These are phyloP conservation scores for Stigmatopora nigra DNA, from an alignment of 2,113 vertebrate species.

Conservation along the genomic window DNA sequence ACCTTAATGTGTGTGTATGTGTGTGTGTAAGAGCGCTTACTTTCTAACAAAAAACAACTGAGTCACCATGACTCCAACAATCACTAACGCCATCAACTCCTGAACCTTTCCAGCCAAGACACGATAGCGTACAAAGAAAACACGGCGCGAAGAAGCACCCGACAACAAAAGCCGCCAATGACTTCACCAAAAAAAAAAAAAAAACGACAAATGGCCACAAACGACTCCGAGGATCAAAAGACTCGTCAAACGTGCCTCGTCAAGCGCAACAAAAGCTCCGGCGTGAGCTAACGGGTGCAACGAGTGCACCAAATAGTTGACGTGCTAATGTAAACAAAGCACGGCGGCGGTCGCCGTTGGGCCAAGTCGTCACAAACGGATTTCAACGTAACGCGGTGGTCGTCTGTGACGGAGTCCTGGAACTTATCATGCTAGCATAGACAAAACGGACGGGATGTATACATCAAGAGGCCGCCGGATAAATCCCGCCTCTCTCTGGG, in stretches of 20 bases:
- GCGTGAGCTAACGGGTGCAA: slow-evolving; percentile 40
- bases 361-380: slow-evolving; percentile 54
- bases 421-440: slow-evolving; percentile 60
- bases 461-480: slow-evolving; percentile 57
- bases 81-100: not conserved
- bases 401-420: slow-evolving; percentile 61
- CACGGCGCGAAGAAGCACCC: not conserved
- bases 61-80: not conserved
- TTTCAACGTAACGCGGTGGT: slow-evolving; percentile 51
- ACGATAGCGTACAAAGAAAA: slow-evolving; percentile 51
- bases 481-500: slow-evolving; percentile 38
- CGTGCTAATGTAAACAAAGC: slow-evolving; percentile 26
- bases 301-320: slow-evolving; percentile 35
- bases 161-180: slow-evolving; percentile 18
- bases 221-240: slow-evolving; percentile 16
- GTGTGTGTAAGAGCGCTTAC: not conserved
- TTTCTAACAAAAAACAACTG: not conserved
- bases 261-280: slow-evolving; percentile 8
- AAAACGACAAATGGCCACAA: too few species aligned
- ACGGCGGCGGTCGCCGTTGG: slow-evolving; percentile 47
- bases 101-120: slow-evolving; percentile 43
- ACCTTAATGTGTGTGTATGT: too few species aligned
- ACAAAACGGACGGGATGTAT: slow-evolving; percentile 65
- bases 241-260: slow-evolving; percentile 17
- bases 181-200: too few species aligned